A percentile compares a stretch with the other conserved stretches of the same genome.
phyloP scores from a whole-genome alignment of 2,797 vertebrate species.

The Epinephelus coioides region DNA sequence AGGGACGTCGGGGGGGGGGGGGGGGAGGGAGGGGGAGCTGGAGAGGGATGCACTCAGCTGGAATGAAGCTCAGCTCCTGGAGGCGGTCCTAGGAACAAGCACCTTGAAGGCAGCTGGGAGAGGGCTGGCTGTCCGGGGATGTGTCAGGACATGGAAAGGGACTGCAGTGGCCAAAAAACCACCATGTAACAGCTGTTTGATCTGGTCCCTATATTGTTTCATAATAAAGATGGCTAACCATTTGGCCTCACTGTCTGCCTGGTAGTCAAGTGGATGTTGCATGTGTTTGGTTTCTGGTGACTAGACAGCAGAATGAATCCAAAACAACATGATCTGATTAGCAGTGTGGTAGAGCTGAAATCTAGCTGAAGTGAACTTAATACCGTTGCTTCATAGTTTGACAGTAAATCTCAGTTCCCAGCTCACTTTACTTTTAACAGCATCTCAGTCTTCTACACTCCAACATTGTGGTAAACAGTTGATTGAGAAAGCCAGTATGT shows the following conservation, averaged over 20 bases:
- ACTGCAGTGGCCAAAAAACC: constrained; percentile 66
- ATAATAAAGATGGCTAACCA: constrained; percentile 84
- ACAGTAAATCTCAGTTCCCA: not conserved
- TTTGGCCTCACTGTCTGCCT: constrained; percentile 78
- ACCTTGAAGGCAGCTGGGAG: constrained; percentile 64
- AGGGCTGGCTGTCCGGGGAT: constrained; percentile 55
- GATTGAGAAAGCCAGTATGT: too few relatives aligned
- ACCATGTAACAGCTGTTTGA: constrained; percentile 82
- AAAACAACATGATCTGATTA: too few relatives aligned
- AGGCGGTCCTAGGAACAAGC: constrained; percentile 47
- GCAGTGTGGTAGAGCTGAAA: not conserved
- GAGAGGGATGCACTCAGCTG: constrained; percentile 37
- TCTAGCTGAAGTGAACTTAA: not conserved
- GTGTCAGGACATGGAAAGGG: constrained; percentile 65
- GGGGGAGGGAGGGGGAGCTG: constrained; percentile 9
- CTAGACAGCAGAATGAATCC: not conserved
- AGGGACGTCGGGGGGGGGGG: constrained; percentile 34
- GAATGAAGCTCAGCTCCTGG: constrained; percentile 47
- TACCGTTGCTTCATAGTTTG: not conserved
- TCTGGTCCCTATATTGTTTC: constrained; percentile 81
- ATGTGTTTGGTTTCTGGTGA: constrained; percentile 11
- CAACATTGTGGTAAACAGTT: too few relatives aligned
- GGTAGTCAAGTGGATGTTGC: constrained; percentile 43
- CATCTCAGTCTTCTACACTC: too few relatives aligned
- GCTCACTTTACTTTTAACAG: too few relatives aligned